phyloP scores from a whole-genome alignment of 1,140 invertebrate species.

The Halictus rubicundus region DNA sequence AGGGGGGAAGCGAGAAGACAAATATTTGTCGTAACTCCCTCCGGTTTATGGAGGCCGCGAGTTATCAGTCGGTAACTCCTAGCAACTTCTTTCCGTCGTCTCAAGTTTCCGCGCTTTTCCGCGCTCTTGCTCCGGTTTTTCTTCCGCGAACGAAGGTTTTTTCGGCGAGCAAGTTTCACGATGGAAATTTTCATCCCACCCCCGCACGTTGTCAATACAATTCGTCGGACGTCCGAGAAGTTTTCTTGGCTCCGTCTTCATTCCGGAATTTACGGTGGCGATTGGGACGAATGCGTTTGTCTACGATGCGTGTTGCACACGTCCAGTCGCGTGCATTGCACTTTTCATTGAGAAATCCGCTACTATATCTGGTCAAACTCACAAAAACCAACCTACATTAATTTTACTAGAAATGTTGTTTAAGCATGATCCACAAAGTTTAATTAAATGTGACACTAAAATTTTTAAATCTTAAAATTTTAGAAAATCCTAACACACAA shows the following conservation, averaged over 20 bases:
- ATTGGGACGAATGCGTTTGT: too few species aligned
- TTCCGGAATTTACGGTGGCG: too few species aligned
- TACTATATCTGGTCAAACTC: too few species aligned
- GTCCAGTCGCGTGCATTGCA: too few species aligned
- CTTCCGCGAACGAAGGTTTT: constrained; percentile 15
- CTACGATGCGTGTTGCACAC: too few species aligned
- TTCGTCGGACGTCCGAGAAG: not conserved
- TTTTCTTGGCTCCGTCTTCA: not conserved
- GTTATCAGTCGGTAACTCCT: constrained; percentile 50
- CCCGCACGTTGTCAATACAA: not conserved
- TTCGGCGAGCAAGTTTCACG: not conserved
- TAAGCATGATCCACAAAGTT: too few species aligned
- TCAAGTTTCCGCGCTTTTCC: constrained; percentile 11
- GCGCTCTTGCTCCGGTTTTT: constrained; percentile 7
- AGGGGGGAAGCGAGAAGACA: constrained; percentile 46
- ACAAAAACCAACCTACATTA: too few species aligned
- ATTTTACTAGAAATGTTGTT: too few species aligned
- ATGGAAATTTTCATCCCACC: constrained; percentile 8
- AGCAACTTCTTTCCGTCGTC: constrained; percentile 35
- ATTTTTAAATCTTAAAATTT: too few species aligned
- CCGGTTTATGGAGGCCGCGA: constrained; percentile 42
- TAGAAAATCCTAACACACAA: too few species aligned
- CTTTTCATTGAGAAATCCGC: too few species aligned
- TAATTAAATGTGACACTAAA: too few species aligned
- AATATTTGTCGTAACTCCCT: constrained; percentile 59